Conservation (phyloP, 2,888 invertebrate genomes). For the Tenthredo distinguenda region DNA sequence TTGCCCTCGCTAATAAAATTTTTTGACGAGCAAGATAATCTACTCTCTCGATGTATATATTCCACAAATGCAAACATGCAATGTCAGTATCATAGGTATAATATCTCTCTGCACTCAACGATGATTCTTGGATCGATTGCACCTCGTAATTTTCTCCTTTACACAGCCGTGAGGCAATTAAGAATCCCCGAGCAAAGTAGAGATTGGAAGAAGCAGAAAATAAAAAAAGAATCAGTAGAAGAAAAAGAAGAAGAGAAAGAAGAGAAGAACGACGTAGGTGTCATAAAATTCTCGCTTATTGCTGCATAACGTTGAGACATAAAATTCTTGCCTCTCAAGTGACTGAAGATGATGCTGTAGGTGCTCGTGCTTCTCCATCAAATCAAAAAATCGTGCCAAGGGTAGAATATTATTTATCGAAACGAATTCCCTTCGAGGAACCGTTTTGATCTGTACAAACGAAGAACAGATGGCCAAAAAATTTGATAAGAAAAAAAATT, state of each 20-base stretch:
- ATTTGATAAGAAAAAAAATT: neutral
- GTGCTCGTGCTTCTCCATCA: no score
- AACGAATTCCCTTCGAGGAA: no score
- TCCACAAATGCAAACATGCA: neutral
- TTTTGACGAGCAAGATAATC: neutral
- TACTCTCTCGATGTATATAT: neutral
- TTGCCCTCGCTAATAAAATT: neutral
- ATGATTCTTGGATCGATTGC: neutral
- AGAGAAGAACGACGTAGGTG: neutral
- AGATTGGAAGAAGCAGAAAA: neutral
- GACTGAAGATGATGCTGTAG: neutral
- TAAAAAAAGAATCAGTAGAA: neutral
- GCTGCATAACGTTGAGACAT: slow-evolving; percentile 20
- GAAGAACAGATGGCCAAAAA: no score
- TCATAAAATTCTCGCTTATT: slow-evolving; percentile 18
- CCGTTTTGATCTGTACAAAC: no score
- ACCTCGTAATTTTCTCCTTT: neutral
- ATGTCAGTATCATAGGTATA: neutral
- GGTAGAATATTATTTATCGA: no score
- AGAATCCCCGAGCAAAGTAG: neutral
- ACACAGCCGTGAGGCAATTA: neutral
- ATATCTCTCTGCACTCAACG: neutral
- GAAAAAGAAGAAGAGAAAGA: neutral
- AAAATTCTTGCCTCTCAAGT: neutral
- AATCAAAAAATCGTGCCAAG: no score